Evolutionary conservation across 1,140 invertebrate genomes (phyloP).

Genomic region (Littorina saxatilis): DNA sequence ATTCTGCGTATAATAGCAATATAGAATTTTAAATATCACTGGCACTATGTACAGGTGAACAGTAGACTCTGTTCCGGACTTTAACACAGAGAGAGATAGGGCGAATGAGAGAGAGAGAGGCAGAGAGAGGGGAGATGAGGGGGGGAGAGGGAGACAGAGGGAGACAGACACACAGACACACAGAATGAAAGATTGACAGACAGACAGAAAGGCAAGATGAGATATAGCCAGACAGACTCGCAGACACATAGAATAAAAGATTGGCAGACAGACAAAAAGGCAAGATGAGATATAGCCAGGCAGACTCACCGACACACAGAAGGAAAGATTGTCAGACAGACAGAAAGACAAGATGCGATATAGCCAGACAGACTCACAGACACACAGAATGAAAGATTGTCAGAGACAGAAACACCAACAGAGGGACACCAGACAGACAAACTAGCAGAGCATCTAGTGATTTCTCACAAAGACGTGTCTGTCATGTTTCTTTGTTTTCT

Average conservation of each 20-base stretch:
- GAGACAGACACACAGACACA: neutral
- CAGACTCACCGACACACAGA: neutral
- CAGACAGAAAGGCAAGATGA: conserved; percentile 1
- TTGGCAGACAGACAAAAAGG: neutral
- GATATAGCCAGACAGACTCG: conserved; percentile 13
- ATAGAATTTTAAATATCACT: too few species aligned
- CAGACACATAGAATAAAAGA: conserved; percentile 4
- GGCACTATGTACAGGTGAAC: too few species aligned
- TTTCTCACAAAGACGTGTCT: too few species aligned
- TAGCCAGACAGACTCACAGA: conserved; percentile 8
- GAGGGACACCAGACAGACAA: neutral
- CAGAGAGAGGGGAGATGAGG: too few species aligned
- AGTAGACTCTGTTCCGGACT: too few species aligned
- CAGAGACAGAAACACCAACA: neutral
- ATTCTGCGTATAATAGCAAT: too few species aligned
- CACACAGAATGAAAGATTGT: conserved; percentile 13
- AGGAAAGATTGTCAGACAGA: neutral
- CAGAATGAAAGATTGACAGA: neutral
- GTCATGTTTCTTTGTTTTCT: too few species aligned
- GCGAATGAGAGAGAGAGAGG: too few species aligned
- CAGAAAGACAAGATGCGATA: neutral
- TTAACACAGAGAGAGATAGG: too few species aligned
- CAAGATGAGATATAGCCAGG: too few species aligned
- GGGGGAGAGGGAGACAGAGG: too few species aligned
- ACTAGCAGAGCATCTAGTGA: too few species aligned